These are phyloP conservation scores for Spinibarbus caldwelli DNA, from an alignment of 2,797 vertebrate species.

Conservation along the genomic window DNA sequence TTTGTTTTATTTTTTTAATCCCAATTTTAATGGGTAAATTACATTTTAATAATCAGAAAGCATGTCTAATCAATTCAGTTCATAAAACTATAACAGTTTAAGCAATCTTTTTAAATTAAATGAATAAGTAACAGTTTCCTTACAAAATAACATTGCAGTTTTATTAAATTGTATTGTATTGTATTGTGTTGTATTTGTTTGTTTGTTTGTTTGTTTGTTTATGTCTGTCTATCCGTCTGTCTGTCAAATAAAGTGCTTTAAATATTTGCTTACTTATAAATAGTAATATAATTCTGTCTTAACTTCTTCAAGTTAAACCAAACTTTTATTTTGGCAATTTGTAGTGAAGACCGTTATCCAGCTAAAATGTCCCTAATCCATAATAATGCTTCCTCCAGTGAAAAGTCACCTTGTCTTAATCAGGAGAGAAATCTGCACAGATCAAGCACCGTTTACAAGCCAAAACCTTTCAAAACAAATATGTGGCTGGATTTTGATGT, in stretches of 20 bases:
- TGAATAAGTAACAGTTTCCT: neutral
- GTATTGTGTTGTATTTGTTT: too few species aligned
- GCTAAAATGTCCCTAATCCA: too few species aligned
- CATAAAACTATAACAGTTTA: neutral
- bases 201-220: too few species aligned
- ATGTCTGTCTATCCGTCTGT: too few species aligned
- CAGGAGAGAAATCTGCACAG: too few species aligned
- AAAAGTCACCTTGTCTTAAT: too few species aligned
- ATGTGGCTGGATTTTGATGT: neutral
- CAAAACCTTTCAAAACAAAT: neutral
- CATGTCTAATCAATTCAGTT: neutral
- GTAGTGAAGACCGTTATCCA: too few species aligned
- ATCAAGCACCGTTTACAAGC: too few species aligned
- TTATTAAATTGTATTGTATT: neutral
- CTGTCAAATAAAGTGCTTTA: neutral
- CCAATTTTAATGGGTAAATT: neutral
- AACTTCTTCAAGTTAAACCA: neutral
- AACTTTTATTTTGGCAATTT: too few species aligned
- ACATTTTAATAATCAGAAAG: neutral
- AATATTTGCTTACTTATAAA: neutral
- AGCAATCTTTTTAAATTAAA: neutral
- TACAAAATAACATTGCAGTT: neutral
- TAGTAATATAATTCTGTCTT: neutral
- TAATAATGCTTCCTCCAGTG: too few species aligned
- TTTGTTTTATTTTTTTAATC: neutral